Conservation (phyloP, 2,888 invertebrate genomes). For the Lithophane ornitopus region DNA sequence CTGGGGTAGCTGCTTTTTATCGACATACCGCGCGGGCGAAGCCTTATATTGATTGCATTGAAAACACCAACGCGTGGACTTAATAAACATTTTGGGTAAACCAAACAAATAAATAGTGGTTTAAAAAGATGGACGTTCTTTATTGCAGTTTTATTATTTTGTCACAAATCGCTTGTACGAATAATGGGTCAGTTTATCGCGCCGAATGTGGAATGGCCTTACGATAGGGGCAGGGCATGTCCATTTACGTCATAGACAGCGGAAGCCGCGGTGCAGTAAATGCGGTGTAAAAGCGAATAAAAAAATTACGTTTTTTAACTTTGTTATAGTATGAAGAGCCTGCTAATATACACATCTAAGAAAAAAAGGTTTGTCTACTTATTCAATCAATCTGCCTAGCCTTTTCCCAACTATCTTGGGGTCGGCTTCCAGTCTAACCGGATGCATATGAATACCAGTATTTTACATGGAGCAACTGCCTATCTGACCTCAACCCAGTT, state of each 20-base stretch:
- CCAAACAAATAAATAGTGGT: neutral
- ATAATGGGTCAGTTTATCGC: neutral
- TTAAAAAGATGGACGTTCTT: neutral
- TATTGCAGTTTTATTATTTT: neutral
- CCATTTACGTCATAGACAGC: conserved; percentile 1
- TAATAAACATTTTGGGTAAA: too few relatives aligned
- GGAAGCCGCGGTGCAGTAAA: neutral
- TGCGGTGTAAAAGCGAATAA: neutral
- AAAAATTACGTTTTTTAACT: neutral
- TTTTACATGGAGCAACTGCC: neutral
- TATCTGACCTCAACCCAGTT: neutral
- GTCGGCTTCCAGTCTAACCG: neutral
- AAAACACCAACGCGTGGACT: neutral
- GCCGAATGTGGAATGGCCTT: neutral
- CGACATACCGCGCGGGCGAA: too few relatives aligned
- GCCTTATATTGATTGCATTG: neutral
- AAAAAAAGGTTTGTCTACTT: neutral
- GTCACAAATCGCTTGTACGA: neutral
- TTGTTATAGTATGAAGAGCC: neutral
- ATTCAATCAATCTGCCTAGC: neutral
- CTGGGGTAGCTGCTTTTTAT: too few relatives aligned
- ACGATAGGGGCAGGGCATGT: neutral
- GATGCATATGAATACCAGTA: neutral
- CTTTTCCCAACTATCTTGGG: neutral
- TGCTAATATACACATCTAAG: neutral